These are phyloP conservation scores for Thymelicus acteon DNA, from an alignment of 2,888 invertebrate genomes.

Conservation along the genomic window DNA sequence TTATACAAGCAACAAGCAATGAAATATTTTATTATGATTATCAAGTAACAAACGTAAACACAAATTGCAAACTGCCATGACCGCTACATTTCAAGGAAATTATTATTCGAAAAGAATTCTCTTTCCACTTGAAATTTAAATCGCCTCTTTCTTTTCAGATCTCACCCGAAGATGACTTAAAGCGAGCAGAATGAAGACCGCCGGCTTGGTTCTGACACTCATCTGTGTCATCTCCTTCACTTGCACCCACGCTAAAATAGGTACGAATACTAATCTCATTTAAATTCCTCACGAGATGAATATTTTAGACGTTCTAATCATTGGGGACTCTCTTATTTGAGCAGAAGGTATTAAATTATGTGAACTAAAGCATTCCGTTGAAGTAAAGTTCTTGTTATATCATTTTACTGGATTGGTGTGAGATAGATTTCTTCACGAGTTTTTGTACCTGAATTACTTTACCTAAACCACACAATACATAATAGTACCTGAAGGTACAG, in stretches of 20 bases:
- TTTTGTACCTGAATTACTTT: too few relatives aligned
- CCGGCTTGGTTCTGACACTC: constrained; percentile 72
- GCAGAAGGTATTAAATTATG: not conserved
- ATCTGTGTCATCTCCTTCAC: constrained; percentile 76
- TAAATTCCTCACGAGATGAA: constrained; percentile 2
- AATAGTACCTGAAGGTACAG: too few relatives aligned
- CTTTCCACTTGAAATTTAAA: not conserved
- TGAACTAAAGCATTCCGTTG: not conserved
- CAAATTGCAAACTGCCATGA: not conserved
- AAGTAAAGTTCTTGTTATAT: not conserved
- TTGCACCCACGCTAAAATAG: constrained; percentile 81
- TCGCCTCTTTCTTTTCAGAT: constrained; percentile 42
- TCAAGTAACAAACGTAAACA: not conserved
- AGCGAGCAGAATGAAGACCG: constrained; percentile 72
- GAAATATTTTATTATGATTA: not conserved
- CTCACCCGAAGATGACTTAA: constrained; percentile 61
- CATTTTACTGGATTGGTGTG: not conserved
- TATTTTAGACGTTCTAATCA: not conserved
- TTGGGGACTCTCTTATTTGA: not conserved
- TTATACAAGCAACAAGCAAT: too few relatives aligned
- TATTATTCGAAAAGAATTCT: constrained; percentile 6
- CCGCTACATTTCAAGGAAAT: not conserved
- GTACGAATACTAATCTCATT: constrained; percentile 53
- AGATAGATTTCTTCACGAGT: too few relatives aligned
- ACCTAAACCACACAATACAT: too few relatives aligned